These are phyloP conservation scores for Ichneumoninae sp. DNA, from an alignment of 2,888 invertebrate genomes.

Conservation along the genomic window DNA sequence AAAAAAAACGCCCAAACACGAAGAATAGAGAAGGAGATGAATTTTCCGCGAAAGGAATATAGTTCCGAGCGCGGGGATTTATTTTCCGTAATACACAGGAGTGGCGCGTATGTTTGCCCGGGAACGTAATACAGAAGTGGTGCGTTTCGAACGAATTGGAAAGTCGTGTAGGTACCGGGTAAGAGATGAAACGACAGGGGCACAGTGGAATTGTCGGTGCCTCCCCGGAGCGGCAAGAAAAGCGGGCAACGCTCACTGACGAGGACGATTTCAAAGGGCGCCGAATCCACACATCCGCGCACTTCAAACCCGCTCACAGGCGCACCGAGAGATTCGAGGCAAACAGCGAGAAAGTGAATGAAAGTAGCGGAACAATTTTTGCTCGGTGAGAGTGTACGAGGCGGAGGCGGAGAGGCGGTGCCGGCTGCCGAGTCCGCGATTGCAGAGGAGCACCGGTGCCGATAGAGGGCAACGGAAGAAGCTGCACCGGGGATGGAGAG, in stretches of 20 bases:
- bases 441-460: background rate
- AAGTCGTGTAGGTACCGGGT: constrained; percentile 17
- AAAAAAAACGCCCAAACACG: constrained; percentile 1
- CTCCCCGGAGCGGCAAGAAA: constrained; percentile 16
- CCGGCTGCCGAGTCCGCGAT: background rate
- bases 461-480: background rate
- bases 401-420: background rate
- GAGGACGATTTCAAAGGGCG: constrained; percentile 37
- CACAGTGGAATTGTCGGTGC: constrained; percentile 7
- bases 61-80: constrained; percentile 1
- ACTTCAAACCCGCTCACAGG: background rate
- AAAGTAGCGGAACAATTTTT: constrained; percentile 45
- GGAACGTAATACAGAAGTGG: constrained; percentile 13
- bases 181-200: constrained; percentile 14
- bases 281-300: background rate
- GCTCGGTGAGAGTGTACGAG: constrained; percentile 1
- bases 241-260: constrained; percentile 28
- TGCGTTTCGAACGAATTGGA: constrained; percentile 38
- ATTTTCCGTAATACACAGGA: constrained; percentile 14
- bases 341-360: constrained; percentile 23
- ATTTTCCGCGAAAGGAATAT: background rate
- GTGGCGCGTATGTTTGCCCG: constrained; percentile 12
- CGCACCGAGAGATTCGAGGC: background rate
- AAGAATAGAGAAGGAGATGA: constrained; percentile 7
- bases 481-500: constrained; percentile 14